phyloP scores from a whole-genome alignment of 1,140 invertebrate genomes.

The Himalopsyche phryganea region DNA sequence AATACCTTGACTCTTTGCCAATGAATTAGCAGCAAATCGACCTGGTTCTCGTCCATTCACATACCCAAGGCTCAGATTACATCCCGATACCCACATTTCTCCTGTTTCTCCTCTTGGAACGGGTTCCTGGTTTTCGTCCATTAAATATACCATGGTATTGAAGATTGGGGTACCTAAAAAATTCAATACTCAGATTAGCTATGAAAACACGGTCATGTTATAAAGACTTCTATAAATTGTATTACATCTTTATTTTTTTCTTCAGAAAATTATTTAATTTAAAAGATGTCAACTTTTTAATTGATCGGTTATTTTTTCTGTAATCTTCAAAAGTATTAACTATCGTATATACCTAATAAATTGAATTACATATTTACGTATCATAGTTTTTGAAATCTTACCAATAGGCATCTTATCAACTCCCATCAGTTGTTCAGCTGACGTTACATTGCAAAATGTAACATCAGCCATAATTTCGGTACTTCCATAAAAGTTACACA shows the following conservation, averaged over 20 bases:
- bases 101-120: slow-evolving; percentile 69
- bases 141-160: slow-evolving; percentile 75
- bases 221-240: too few relatives aligned
- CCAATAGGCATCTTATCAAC: slow-evolving; percentile 76
- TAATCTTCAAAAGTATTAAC: too few relatives aligned
- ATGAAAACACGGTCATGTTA: too few relatives aligned
- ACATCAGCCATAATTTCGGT: slow-evolving; percentile 86
- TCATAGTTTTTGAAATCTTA: too few relatives aligned
- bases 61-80: slow-evolving; percentile 76
- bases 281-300: too few relatives aligned
- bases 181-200: neutral
- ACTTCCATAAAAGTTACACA: slow-evolving; percentile 87
- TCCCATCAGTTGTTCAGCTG: slow-evolving; percentile 55
- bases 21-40: slow-evolving; percentile 70
- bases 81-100: slow-evolving; percentile 74
- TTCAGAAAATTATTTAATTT: too few relatives aligned
- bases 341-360: too few relatives aligned
- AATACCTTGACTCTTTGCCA: slow-evolving; percentile 65
- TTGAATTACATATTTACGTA: too few relatives aligned
- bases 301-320: too few relatives aligned
- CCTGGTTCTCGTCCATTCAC: slow-evolving; percentile 68
- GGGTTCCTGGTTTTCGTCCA: slow-evolving; percentile 66
- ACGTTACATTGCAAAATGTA: slow-evolving; percentile 59
- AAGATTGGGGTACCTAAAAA: slow-evolving; percentile 63
- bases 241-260: too few relatives aligned